These are phyloP conservation scores for Alosa sapidissima DNA, from an alignment of 2,797 vertebrate genomes.

Conservation along the genomic window DNA sequence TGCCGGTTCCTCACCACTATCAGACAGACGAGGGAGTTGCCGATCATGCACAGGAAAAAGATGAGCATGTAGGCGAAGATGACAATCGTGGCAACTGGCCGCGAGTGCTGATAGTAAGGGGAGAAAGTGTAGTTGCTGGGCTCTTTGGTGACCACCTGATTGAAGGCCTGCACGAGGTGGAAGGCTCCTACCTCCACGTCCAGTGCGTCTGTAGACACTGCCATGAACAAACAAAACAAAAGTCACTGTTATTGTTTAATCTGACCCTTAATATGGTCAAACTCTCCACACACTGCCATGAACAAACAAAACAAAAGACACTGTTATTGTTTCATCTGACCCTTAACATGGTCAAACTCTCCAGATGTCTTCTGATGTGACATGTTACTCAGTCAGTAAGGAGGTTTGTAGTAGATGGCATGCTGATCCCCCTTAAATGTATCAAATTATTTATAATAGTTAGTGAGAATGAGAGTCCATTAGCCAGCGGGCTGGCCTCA, in stretches of 20 bases:
- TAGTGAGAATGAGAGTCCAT: too few relatives aligned
- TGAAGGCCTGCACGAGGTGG: background rate
- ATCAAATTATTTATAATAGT: too few relatives aligned
- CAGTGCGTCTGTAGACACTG: background rate
- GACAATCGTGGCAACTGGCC: slow-evolving; percentile 66
- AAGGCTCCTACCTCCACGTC: background rate
- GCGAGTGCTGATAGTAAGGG: slow-evolving; percentile 77
- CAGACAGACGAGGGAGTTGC: slow-evolving; percentile 67
- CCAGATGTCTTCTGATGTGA: background rate
- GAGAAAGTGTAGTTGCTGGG: slow-evolving; percentile 68
- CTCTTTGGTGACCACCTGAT: slow-evolving; percentile 14
- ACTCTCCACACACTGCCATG: background rate
- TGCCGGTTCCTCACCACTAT: slow-evolving; percentile 57
- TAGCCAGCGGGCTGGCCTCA: too few relatives aligned
- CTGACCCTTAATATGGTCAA: background rate
- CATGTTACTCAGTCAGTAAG: background rate
- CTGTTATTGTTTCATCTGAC: background rate
- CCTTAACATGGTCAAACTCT: background rate
- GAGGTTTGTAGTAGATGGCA: background rate
- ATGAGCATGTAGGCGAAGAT: slow-evolving; percentile 76
- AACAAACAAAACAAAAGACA: background rate
- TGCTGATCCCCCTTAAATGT: too few relatives aligned
- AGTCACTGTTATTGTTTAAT: background rate
- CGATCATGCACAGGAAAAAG: slow-evolving; percentile 78
- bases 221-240: background rate